phyloP scores from a whole-genome alignment of 1,140 invertebrate genomes.

The Meteorus sp. region DNA sequence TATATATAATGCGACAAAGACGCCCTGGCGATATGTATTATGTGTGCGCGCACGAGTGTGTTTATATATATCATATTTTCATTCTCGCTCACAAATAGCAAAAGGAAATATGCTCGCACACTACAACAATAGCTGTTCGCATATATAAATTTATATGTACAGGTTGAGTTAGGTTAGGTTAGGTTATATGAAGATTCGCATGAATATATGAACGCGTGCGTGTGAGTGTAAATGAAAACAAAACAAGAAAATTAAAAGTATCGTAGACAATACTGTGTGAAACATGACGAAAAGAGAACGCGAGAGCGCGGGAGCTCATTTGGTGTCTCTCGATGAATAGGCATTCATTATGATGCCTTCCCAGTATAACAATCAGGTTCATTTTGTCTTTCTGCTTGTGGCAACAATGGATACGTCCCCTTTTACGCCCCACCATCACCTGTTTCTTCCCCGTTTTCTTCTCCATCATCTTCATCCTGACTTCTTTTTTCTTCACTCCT shows the following conservation, averaged over 20 bases:
- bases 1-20: background rate
- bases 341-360: slow-evolving; percentile 52
- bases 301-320: slow-evolving; percentile 55
- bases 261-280: slow-evolving; percentile 50
- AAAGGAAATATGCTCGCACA: slow-evolving; percentile 7
- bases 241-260: slow-evolving; percentile 55
- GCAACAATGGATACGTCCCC: slow-evolving; percentile 44
- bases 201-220: background rate
- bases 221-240: slow-evolving; percentile 28
- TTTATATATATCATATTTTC: slow-evolving; percentile 9
- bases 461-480: too few species aligned
- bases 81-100: background rate
- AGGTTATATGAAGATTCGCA: background rate
- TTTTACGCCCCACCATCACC: background rate
- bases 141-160: background rate
- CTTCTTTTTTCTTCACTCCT: too few species aligned
- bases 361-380: slow-evolving; percentile 52
- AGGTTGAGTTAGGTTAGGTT: too few species aligned
- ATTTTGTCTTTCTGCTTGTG: slow-evolving; percentile 53
- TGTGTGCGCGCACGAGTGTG: too few species aligned
- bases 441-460: too few species aligned
- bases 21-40: background rate
- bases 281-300: slow-evolving; percentile 46
- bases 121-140: background rate
- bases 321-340: slow-evolving; percentile 52